A percentile compares a stretch with the other conserved stretches of the same genome.
phyloP scores from a whole-genome alignment of 2,888 invertebrate species.

The Romanomermis culicivorax region DNA sequence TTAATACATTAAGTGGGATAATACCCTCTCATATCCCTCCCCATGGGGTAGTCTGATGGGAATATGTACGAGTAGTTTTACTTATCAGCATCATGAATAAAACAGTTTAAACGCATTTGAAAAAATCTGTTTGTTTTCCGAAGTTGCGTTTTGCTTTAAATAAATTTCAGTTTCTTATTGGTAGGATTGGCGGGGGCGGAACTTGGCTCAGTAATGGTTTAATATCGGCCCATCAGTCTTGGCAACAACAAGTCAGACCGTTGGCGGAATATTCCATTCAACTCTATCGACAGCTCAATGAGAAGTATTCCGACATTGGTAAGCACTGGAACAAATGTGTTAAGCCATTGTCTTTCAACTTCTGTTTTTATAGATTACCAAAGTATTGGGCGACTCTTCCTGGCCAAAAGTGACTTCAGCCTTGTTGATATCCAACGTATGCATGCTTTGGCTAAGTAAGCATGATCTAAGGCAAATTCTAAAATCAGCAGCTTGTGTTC shows the following conservation, averaged over 20 bases:
- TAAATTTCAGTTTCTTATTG: too few species aligned
- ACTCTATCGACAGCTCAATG: slow-evolving; percentile 50
- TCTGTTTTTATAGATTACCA: slow-evolving; percentile 15
- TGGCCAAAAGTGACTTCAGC: slow-evolving; percentile 18
- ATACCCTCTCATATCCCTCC: too few species aligned
- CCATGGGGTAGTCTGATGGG: too few species aligned
- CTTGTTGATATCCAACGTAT: slow-evolving; percentile 18
- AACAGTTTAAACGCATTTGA: too few species aligned
- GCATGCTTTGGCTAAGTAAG: slow-evolving; percentile 5
- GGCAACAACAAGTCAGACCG: slow-evolving; percentile 37
- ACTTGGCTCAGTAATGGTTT: slow-evolving; percentile 52
- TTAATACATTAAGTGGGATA: too few species aligned
- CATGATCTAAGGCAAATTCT: neutral
- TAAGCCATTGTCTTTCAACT: neutral
- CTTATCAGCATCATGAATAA: too few species aligned
- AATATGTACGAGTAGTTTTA: too few species aligned
- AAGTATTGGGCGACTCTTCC: slow-evolving; percentile 22
- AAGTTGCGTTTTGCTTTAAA: too few species aligned
- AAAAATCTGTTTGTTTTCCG: too few species aligned
- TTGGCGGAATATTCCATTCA: slow-evolving; percentile 56
- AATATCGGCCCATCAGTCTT: slow-evolving; percentile 50
- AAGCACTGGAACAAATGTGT: neutral
- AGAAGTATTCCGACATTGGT: slow-evolving; percentile 25
- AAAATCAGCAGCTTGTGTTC: too few species aligned
- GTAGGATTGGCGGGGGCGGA: slow-evolving; percentile 52